These are phyloP conservation scores for Eurypyga helias DNA, from an alignment of 2,113 vertebrate genomes.

Conservation along the genomic window DNA sequence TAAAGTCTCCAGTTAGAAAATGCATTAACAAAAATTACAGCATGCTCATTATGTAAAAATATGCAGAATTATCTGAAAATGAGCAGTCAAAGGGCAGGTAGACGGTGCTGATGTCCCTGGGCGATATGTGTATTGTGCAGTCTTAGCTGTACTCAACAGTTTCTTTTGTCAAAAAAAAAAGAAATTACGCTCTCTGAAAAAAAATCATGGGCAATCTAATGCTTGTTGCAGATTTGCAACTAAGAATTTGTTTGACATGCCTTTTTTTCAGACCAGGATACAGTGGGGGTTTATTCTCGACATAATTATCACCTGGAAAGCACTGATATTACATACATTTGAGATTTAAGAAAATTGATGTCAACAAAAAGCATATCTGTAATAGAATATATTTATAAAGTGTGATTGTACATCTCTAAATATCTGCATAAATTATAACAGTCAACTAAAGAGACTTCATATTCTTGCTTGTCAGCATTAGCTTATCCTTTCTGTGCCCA, in stretches of 20 bases:
- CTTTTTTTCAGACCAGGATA: background rate
- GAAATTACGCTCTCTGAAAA: conserved; percentile 1
- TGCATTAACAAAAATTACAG: background rate
- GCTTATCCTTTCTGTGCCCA: background rate
- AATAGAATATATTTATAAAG: background rate
- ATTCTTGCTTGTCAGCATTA: background rate
- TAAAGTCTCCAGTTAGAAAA: background rate
- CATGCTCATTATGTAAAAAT: conserved; percentile 6
- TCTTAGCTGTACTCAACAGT: background rate
- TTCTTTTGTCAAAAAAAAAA: conserved; percentile 23
- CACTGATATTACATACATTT: background rate
- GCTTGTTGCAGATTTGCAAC: background rate
- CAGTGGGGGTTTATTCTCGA: background rate
- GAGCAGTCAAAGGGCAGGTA: conserved; percentile 30
- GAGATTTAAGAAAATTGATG: background rate
- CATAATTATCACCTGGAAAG: background rate
- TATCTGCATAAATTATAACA: background rate
- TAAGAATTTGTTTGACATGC: background rate
- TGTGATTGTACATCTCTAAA: background rate
- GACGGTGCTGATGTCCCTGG: conserved; percentile 5
- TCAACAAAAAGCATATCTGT: background rate
- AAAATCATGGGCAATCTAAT: background rate
- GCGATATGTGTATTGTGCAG: background rate
- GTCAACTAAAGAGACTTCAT: background rate
- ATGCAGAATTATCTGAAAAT: conserved; percentile 35